Percentiles rank a stretch among this genome's conserved stretches.
phyloP scores from a whole-genome alignment of 2,797 vertebrate species.

The Ctenopoma multispine region DNA sequence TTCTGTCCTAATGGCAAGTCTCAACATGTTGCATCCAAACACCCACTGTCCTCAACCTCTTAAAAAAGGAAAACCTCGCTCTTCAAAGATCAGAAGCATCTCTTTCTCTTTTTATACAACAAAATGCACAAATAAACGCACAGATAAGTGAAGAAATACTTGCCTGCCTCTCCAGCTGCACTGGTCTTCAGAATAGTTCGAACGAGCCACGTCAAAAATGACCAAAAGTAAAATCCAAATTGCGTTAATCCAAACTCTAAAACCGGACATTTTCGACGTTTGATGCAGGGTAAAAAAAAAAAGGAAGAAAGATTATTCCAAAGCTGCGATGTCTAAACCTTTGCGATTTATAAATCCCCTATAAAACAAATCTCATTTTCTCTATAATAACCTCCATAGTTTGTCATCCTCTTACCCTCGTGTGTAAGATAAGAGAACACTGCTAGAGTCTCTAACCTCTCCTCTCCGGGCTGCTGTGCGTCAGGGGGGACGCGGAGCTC shows the following conservation, averaged over 20 bases:
- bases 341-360: constrained; percentile 11
- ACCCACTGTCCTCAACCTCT: neutral
- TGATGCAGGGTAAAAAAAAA: constrained; percentile 7
- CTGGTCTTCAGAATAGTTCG: constrained; percentile 86
- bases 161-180: constrained; percentile 94
- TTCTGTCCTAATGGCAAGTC: constrained; percentile 45
- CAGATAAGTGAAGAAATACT: constrained; percentile 29
- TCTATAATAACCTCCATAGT: constrained; percentile 62
- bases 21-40: constrained; percentile 47
- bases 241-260: constrained; percentile 66
- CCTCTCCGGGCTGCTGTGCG: constrained; percentile 33
- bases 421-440: constrained; percentile 45
- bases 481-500: constrained; percentile 26
- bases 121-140: neutral
- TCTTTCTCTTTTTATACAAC: neutral
- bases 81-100: neutral
- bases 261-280: constrained; percentile 57
- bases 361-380: constrained; percentile 36
- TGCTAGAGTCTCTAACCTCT: neutral
- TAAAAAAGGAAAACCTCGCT: too few species aligned
- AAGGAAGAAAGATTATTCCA: constrained; percentile 28
- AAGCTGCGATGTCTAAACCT: constrained; percentile 16
- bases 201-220: constrained; percentile 65
- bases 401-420: constrained; percentile 44
- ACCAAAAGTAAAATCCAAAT: constrained; percentile 75